Percentiles rank a stretch among this genome's conserved stretches.
phyloP scores from a whole-genome alignment of 2,888 invertebrate species.

The Xanthorhoe designata region DNA sequence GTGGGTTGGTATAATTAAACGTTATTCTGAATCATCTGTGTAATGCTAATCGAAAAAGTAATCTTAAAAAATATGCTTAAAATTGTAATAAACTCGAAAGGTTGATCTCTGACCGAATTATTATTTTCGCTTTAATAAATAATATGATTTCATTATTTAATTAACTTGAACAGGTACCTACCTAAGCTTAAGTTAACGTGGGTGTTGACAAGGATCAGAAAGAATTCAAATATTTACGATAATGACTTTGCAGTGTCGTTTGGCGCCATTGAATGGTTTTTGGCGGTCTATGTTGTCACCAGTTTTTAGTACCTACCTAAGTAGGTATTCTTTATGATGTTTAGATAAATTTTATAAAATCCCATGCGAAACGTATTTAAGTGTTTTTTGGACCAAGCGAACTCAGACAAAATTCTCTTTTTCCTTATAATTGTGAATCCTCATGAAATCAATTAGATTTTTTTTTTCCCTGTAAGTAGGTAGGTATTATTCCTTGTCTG shows the following conservation, averaged over 20 bases:
- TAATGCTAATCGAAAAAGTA: no score
- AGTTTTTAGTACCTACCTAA: conserved; percentile 11
- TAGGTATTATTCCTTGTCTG: not conserved
- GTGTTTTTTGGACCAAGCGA: no score
- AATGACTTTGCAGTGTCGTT: conserved; percentile 27
- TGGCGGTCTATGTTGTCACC: conserved; percentile 3
- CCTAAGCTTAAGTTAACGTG: conserved; percentile 25
- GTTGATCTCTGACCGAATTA: not conserved
- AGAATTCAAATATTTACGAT: conserved; percentile 44
- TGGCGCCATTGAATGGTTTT: conserved; percentile 43
- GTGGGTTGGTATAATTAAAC: no score
- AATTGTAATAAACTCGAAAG: no score
- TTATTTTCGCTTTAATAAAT: no score
- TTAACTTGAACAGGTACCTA: not conserved
- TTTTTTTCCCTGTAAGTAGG: not conserved
- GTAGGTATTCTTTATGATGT: not conserved
- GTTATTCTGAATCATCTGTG: no score
- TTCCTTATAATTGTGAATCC: no score
- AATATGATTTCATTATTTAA: not conserved
- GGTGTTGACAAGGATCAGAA: conserved; percentile 40
- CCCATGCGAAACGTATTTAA: not conserved
- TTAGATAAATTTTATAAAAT: not conserved
- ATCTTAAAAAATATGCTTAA: no score
- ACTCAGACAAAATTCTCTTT: no score
- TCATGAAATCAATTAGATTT: no score